Conservation (phyloP, 2,797 vertebrate species). For the Rhadinocentrus ornatus region DNA sequence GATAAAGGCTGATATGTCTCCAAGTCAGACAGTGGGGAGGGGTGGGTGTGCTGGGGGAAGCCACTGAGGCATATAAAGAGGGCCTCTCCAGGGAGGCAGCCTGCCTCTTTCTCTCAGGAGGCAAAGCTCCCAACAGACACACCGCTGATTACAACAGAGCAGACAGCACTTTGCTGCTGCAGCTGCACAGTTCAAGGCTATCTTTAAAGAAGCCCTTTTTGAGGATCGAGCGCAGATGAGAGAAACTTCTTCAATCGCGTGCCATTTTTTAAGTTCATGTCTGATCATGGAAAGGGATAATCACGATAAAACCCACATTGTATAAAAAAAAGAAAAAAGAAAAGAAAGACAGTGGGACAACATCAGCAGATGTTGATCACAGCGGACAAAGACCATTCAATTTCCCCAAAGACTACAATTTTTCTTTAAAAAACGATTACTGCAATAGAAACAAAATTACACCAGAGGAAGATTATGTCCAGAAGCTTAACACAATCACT, state of each 20-base stretch:
- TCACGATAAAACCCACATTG: slow-evolving; percentile 42
- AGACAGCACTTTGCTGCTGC: slow-evolving; percentile 58
- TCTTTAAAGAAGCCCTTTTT: slow-evolving; percentile 61
- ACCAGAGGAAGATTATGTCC: slow-evolving; percentile 50
- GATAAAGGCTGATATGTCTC: slow-evolving; percentile 51
- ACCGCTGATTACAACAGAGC: slow-evolving; percentile 65
- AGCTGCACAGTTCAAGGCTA: slow-evolving; percentile 65
- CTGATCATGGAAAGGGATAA: slow-evolving; percentile 50
- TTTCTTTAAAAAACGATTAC: slow-evolving; percentile 55
- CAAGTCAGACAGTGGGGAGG: slow-evolving; percentile 43
- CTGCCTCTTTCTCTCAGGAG: slow-evolving; percentile 60
- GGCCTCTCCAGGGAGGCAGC: slow-evolving; percentile 61
- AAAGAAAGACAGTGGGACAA: slow-evolving; percentile 3
- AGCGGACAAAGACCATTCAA: slow-evolving; percentile 37
- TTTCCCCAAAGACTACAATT: slow-evolving; percentile 54
- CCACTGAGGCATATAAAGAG: slow-evolving; percentile 68
- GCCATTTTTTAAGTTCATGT: slow-evolving; percentile 57
- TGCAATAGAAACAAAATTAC: slow-evolving; percentile 60
- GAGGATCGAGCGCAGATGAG: slow-evolving; percentile 56
- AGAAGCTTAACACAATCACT: slow-evolving; percentile 58
- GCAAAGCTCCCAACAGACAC: slow-evolving; percentile 62
- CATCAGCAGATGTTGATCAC: slow-evolving; percentile 31
- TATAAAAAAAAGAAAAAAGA: slow-evolving; percentile 4
- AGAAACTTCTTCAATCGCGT: slow-evolving; percentile 61
- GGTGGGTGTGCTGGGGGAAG: slow-evolving; percentile 63